Evolutionary conservation across 2,113 vertebrate genomes (phyloP).

Genomic region (Paralichthys olivaceus): DNA sequence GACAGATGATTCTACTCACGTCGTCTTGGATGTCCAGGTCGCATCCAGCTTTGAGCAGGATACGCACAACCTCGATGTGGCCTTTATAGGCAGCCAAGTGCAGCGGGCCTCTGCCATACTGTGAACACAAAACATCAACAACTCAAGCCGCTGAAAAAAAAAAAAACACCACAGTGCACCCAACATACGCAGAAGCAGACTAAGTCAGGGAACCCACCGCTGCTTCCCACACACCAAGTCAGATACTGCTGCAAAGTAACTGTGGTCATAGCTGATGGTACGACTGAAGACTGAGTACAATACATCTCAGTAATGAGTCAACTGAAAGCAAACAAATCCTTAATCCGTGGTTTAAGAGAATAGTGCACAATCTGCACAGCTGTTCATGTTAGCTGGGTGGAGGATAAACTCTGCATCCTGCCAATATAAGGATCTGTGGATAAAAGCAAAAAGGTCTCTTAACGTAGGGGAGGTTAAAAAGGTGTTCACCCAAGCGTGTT

Average conservation of each 20-base stretch:
- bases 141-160: constrained; percentile 4
- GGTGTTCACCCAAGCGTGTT: background rate
- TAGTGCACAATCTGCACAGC: constrained; percentile 34
- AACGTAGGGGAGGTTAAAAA: background rate
- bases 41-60: constrained; percentile 96
- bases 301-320: constrained; percentile 44
- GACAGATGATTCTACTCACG: constrained; percentile 83
- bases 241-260: background rate
- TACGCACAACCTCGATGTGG: constrained; percentile 90
- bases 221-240: background rate
- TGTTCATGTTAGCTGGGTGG: constrained; percentile 16
- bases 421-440: constrained; percentile 1
- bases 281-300: constrained; percentile 14
- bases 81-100: constrained; percentile 96
- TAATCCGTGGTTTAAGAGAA: constrained; percentile 51
- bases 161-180: background rate
- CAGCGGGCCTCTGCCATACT: constrained; percentile 95
- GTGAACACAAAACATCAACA: constrained; percentile 61
- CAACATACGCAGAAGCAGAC: background rate
- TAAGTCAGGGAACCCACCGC: background rate
- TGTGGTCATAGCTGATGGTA: background rate
- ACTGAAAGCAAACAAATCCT: constrained; percentile 57
- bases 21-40: constrained; percentile 97
- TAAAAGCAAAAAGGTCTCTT: constrained; percentile 1
- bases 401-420: constrained; percentile 30